A percentile compares a stretch with the other conserved stretches of the same genome.
Evolutionary conservation across 92 coral and sea anemone species (phyloP).

Genomic region (Porites evermanni): DNA sequence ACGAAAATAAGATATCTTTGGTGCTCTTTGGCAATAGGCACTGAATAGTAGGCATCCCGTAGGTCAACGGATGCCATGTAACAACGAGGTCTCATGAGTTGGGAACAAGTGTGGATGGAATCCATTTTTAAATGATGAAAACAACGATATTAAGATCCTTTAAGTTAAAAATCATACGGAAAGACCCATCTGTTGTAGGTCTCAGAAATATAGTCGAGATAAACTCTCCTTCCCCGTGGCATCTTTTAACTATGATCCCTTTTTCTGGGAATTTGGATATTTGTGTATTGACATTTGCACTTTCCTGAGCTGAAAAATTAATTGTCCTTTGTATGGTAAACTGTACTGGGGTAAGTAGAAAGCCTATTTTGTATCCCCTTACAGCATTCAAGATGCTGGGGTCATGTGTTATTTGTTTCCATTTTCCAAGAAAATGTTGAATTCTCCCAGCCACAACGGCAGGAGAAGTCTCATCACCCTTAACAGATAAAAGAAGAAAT

Average conservation of each 20-base stretch:
- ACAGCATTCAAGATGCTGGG: constrained; percentile 32
- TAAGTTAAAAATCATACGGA: constrained; percentile 42
- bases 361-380: constrained; percentile 22
- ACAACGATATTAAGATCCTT: constrained; percentile 47
- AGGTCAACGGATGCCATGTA: constrained; percentile 52
- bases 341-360: constrained; percentile 35
- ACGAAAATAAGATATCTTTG: constrained; percentile 44
- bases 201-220: constrained; percentile 41
- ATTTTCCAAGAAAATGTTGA: constrained; percentile 6
- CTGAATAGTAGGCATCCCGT: constrained; percentile 53
- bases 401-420: constrained; percentile 39
- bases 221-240: constrained; percentile 35
- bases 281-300: constrained; percentile 23
- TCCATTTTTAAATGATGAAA: constrained; percentile 61
- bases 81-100: constrained; percentile 42
- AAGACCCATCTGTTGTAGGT: constrained; percentile 44
- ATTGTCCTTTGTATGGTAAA: constrained; percentile 35
- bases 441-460: constrained; percentile 32
- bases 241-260: constrained; percentile 33
- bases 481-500: background rate
- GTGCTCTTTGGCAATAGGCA: constrained; percentile 42
- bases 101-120: constrained; percentile 47
- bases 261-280: constrained; percentile 52
- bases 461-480: background rate
- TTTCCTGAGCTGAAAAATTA: constrained; percentile 18